Percentiles rank a stretch among this genome's conserved stretches.
These are phyloP conservation scores for Plebejus anna DNA, from an alignment of 2,888 invertebrate species.

Conservation along the genomic window DNA sequence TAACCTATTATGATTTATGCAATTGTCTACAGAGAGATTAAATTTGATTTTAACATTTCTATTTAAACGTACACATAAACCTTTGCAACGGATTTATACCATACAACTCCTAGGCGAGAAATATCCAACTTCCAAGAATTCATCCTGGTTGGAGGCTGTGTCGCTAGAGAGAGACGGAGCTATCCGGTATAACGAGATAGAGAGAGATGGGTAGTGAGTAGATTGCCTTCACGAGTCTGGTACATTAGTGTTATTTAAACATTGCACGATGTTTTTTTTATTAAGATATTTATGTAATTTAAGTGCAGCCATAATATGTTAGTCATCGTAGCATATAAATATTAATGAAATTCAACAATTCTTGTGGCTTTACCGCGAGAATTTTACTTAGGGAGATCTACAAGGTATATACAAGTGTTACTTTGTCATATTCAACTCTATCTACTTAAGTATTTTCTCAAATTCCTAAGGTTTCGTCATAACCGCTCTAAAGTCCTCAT, in stretches of 20 bases:
- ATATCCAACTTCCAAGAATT: conserved; percentile 23
- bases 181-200: conserved; percentile 37
- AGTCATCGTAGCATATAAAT: neutral
- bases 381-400: neutral
- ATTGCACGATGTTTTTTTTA: conserved; percentile 43
- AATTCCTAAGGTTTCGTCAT: neutral
- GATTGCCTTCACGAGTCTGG: conserved; percentile 61
- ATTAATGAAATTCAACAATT: conserved; percentile 12
- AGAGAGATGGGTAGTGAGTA: conserved; percentile 49
- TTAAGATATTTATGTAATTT: conserved; percentile 43
- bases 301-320: neutral
- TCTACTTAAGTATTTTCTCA: neutral
- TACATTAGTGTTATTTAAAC: conserved; percentile 53
- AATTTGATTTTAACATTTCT: neutral
- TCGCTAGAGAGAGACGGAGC: conserved; percentile 42
- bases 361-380: neutral
- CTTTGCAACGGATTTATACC: neutral
- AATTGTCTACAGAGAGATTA: neutral
- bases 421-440: no score
- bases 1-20: neutral
- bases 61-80: neutral
- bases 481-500: conserved; percentile 27
- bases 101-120: conserved; percentile 21
- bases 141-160: conserved; percentile 51
- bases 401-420: no score